These are phyloP conservation scores for Urophycis tenuis DNA, from an alignment of 2,797 vertebrate species.

Conservation along the genomic window DNA sequence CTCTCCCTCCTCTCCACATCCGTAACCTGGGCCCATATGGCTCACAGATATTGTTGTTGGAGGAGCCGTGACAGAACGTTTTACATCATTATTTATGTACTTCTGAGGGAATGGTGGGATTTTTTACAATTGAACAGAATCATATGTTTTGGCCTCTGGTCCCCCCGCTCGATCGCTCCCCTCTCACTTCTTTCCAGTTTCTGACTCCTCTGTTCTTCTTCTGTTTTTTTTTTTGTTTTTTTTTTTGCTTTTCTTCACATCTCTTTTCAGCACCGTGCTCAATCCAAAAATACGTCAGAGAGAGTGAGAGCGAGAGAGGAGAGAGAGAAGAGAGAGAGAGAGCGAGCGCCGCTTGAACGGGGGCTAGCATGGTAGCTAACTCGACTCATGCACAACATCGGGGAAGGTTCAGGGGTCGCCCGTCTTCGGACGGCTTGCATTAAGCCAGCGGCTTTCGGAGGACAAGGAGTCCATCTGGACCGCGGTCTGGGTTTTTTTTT, in stretches of 20 bases:
- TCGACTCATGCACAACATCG: constrained; percentile 55
- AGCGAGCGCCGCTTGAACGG: constrained; percentile 58
- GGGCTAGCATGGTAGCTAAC: constrained; percentile 53
- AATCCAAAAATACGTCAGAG: constrained; percentile 50
- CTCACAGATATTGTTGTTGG: constrained; percentile 75
- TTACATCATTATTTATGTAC: constrained; percentile 69
- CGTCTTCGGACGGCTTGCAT: constrained; percentile 47
- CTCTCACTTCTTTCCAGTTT: constrained; percentile 9
- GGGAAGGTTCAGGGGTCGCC: constrained; percentile 47
- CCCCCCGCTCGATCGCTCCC: constrained; percentile 10
- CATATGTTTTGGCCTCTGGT: constrained; percentile 54
- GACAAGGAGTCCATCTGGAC: constrained; percentile 58
- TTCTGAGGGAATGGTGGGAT: constrained; percentile 37
- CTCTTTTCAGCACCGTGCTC: not conserved
- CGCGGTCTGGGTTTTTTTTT: too few relatives aligned
- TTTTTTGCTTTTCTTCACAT: not conserved
- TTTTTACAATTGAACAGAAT: constrained; percentile 54
- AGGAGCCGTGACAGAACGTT: constrained; percentile 50
- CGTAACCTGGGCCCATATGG: constrained; percentile 72
- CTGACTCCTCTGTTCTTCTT: not conserved
- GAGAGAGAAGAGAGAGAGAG: constrained; percentile 11
- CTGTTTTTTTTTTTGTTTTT: not conserved
- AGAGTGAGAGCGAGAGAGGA: constrained; percentile 40
- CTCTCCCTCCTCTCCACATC: constrained; percentile 58
- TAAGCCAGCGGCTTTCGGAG: constrained; percentile 42